These are phyloP conservation scores for Limnothrissa miodon DNA, from an alignment of 2,113 vertebrate species.

Conservation along the genomic window DNA sequence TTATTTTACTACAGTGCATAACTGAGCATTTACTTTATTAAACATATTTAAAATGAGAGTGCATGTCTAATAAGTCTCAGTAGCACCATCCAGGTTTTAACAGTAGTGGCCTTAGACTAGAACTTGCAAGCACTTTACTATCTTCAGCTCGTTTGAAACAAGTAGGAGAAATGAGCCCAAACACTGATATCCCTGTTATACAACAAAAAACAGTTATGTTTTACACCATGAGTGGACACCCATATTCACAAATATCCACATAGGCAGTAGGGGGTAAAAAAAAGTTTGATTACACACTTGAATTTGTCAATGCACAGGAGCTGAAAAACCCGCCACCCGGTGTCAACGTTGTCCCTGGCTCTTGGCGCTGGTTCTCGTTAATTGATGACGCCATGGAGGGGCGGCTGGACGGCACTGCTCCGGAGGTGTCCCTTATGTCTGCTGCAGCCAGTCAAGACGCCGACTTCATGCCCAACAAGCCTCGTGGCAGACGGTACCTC, in stretches of 20 bases:
- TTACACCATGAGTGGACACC: background rate
- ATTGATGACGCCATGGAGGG: constrained; percentile 67
- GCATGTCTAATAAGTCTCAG: too few relatives aligned
- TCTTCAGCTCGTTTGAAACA: too few relatives aligned
- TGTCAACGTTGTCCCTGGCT: constrained; percentile 49
- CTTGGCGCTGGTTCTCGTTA: constrained; percentile 62
- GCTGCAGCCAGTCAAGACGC: constrained; percentile 27
- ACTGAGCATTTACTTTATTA: too few relatives aligned
- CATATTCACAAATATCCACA: background rate
- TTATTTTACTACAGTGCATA: too few relatives aligned
- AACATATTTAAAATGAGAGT: too few relatives aligned
- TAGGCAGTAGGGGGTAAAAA: too few relatives aligned
- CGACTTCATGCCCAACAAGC: constrained; percentile 45
- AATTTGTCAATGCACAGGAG: constrained; percentile 46
- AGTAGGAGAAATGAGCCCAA: too few relatives aligned
- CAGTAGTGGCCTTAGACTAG: too few relatives aligned
- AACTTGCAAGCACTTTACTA: too few relatives aligned
- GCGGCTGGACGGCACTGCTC: constrained; percentile 53
- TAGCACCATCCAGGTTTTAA: too few relatives aligned
- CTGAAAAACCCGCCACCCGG: constrained; percentile 62
- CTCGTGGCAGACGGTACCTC: background rate
- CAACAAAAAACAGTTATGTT: background rate
- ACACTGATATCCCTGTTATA: too few relatives aligned
- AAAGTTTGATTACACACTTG: constrained; percentile 48
- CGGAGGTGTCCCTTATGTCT: constrained; percentile 46